Conservation (phyloP, 2,113 vertebrate species). For the Cinclus mexicanus region DNA sequence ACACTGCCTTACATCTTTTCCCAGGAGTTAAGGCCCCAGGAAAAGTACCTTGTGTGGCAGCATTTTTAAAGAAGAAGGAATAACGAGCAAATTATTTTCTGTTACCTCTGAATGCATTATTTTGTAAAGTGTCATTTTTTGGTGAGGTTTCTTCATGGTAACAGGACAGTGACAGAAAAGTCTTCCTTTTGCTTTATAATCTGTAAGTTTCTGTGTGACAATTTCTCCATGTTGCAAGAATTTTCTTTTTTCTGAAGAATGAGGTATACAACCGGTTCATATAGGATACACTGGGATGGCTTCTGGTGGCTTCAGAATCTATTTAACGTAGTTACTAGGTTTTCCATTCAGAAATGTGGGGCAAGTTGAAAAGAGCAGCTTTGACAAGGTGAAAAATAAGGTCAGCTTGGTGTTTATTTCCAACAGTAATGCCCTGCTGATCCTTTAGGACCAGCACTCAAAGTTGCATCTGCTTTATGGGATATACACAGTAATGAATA, state of each 20-base stretch:
- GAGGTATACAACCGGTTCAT: background rate
- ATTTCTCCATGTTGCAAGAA: background rate
- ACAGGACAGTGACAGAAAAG: background rate
- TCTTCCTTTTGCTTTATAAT: background rate
- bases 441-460: background rate
- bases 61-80: background rate
- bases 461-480: background rate
- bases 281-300: background rate
- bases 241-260: background rate
- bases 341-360: background rate
- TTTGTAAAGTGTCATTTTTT: background rate
- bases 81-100: background rate
- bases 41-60: background rate
- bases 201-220: background rate
- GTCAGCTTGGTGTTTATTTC: background rate
- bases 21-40: background rate
- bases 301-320: background rate
- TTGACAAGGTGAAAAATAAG: background rate
- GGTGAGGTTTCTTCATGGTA: background rate
- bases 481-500: background rate
- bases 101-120: background rate
- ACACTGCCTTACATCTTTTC: background rate
- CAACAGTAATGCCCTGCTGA: background rate
- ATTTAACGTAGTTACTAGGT: background rate
- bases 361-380: background rate